phyloP scores from a whole-genome alignment of 2,113 vertebrate genomes.

The Amazona vittata region DNA sequence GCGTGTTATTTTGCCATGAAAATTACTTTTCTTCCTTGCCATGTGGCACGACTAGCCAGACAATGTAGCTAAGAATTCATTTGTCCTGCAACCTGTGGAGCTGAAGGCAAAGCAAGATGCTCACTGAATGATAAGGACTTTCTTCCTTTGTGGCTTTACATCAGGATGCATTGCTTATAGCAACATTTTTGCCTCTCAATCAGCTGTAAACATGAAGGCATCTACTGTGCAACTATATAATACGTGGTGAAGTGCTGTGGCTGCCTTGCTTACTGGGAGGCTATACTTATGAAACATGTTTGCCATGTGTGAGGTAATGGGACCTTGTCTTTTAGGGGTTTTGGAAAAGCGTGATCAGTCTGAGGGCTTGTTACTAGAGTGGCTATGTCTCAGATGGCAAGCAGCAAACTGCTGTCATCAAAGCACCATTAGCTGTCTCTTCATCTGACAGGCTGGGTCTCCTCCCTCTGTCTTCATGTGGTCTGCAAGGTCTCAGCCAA shows the following conservation, averaged over 20 bases:
- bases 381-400: not conserved
- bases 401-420: not conserved
- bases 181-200: not conserved
- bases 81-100: not conserved
- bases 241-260: not conserved
- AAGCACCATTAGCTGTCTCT: not conserved
- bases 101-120: slow-evolving; percentile 35
- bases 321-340: not conserved
- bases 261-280: not conserved
- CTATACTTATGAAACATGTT: not conserved
- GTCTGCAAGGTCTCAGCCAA: not conserved
- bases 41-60: not conserved
- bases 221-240: not conserved
- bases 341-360: not conserved
- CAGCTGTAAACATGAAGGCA: not conserved
- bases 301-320: not conserved
- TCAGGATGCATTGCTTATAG: slow-evolving; percentile 8
- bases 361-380: not conserved
- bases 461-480: not conserved
- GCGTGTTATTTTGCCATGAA: not conserved
- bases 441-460: not conserved
- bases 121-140: slow-evolving; percentile 32
- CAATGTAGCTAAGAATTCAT: slow-evolving; percentile 26
- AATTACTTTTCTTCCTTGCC: slow-evolving; percentile 14
- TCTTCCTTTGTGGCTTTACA: not conserved